phyloP scores from a whole-genome alignment of 2,113 vertebrate genomes.

The Cairina moschata region DNA sequence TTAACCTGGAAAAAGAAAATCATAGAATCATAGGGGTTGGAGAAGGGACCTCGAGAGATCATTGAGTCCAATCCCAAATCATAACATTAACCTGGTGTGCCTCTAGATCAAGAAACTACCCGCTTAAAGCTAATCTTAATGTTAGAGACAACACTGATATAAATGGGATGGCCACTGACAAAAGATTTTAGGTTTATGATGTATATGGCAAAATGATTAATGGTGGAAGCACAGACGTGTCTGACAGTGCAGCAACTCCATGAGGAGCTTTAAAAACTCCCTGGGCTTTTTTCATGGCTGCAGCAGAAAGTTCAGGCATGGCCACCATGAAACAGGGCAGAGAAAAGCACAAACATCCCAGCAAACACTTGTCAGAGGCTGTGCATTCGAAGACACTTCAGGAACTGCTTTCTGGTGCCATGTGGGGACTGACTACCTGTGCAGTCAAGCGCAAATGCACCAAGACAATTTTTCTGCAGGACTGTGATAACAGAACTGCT shows the following conservation, averaged over 20 bases:
- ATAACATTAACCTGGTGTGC: neutral
- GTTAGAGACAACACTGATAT: neutral
- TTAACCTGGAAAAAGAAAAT: neutral
- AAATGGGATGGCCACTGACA: neutral
- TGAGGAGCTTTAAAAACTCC: neutral
- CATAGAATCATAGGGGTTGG: no score
- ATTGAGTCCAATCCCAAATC: no score
- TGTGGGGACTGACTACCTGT: neutral
- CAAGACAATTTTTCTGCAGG: neutral
- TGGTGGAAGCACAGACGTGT: neutral
- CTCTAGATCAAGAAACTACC: no score
- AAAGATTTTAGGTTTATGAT: neutral
- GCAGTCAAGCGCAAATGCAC: neutral
- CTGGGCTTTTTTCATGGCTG: neutral
- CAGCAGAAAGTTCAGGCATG: neutral
- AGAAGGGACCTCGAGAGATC: no score
- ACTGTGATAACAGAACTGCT: neutral
- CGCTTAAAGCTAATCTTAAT: no score
- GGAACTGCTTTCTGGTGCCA: neutral
- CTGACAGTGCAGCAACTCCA: neutral
- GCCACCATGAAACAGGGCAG: rapidly evolving
- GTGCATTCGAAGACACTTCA: neutral
- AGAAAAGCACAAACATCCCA: neutral
- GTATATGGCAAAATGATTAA: neutral
- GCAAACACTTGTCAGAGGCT: neutral